Evolutionary conservation across 37 sponge, comb jelly and placozoan species (phyloP), one percentile per base, ranked within the genome.

Genomic region (Crambe crambe): DNA sequence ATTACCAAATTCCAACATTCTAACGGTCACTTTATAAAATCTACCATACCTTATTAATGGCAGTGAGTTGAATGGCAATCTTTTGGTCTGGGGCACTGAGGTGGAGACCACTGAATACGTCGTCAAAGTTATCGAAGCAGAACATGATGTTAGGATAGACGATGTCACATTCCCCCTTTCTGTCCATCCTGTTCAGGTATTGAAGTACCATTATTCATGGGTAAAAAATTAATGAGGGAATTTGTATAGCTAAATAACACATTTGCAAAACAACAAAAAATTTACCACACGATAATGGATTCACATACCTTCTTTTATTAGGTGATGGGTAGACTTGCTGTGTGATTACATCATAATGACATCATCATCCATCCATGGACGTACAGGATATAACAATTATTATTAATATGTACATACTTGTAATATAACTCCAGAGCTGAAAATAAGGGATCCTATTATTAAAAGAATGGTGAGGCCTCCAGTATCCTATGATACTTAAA

Each of bases 171-270:
- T 69, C 26, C 0, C 62, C 82, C 38, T 87, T 87, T 43, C 37
- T 75, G 82, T 87, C 87, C 87, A 87, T 87, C 21, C 87, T 87
- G 54, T 23, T n/a, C n/a, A n/a, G n/a, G n/a, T n/a, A n/a, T n/a
- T 18, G 56, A 54, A 54, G 10, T 18, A 18, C 56, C 10, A 10
- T 54, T 18, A 54, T 20, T 18, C 56, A 54, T 54, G 56, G 56
- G 56, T 18, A 20, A 54, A 18, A 54, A 20, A 10, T 54, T 54
- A 18, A 54, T 54, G 17, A 54, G 18, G 56, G 56, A 20, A 20
- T 54, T 54, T 10, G 18, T 20, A 18, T 18, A 54, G 10, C 18
- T 54, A 10, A 54, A 54, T 18, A 54, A 54, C 10, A 54, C 18
- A 54, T 18, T 20, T 20, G 18, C 56, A 54, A 20, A 54, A 18